Conservation (phyloP, 2,888 invertebrate species). For the Epirrita christyi region DNA sequence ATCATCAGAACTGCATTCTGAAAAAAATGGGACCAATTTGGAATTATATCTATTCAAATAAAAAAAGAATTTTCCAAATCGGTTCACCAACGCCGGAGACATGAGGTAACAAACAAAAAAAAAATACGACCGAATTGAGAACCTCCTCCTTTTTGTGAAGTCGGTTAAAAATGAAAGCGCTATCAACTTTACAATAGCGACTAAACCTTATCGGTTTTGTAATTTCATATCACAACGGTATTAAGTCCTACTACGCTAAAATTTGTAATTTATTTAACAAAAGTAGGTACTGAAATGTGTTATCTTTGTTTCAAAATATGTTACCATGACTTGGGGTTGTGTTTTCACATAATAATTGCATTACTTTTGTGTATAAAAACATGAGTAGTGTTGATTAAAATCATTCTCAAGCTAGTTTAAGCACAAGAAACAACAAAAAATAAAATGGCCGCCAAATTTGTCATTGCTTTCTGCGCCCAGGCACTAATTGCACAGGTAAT, state of each 20-base stretch:
- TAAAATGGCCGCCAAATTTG: constrained; percentile 37
- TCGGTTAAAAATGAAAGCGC: too few relatives aligned
- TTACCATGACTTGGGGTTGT: constrained; percentile 9
- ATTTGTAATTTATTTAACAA: constrained; percentile 7
- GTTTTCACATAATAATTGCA: constrained; percentile 18
- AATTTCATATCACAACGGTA: constrained; percentile 8
- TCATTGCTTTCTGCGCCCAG: constrained; percentile 38
- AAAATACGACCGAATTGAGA: too few relatives aligned
- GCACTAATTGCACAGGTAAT: constrained; percentile 38
- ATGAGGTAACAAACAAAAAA: too few relatives aligned
- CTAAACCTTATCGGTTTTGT: constrained; percentile 4
- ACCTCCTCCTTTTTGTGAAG: too few relatives aligned
- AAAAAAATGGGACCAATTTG: too few relatives aligned
- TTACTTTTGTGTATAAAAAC: constrained; percentile 28
- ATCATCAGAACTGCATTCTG: too few relatives aligned
- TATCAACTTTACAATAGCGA: too few relatives aligned
- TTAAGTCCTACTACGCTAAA: constrained; percentile 21
- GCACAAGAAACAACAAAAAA: constrained; percentile 3
- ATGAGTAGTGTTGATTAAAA: constrained; percentile 14
- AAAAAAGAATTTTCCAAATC: too few relatives aligned
- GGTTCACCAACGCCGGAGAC: too few relatives aligned
- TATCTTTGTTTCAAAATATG: constrained; percentile 14
- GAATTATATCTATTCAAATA: too few relatives aligned
- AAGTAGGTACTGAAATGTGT: constrained; percentile 12
- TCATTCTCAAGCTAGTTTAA: constrained; percentile 21